These are phyloP conservation scores for Eurosta solidaginis DNA, from an alignment of 1,140 invertebrate genomes.

Conservation along the genomic window DNA sequence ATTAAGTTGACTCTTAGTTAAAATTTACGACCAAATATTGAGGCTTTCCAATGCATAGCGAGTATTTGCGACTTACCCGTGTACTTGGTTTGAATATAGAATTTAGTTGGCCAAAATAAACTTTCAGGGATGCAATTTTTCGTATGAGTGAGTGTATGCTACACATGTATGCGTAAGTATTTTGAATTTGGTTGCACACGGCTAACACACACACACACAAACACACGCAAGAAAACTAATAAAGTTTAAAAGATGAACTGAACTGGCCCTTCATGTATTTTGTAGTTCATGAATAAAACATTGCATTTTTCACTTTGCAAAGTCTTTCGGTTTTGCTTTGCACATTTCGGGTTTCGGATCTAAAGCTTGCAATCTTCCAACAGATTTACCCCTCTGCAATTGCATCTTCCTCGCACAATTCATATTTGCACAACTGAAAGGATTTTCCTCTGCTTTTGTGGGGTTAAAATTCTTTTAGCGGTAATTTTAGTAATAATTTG, in stretches of 20 bases:
- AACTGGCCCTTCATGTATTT: slow-evolving; percentile 6
- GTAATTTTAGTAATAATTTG: slow-evolving; percentile 31
- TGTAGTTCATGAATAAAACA: slow-evolving; percentile 27
- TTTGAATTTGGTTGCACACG: slow-evolving; percentile 21
- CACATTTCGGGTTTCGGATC: neutral
- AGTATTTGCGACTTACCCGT: neutral
- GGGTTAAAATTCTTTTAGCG: slow-evolving; percentile 27
- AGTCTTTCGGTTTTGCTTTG: neutral
- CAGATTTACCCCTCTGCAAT: neutral
- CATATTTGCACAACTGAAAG: neutral
- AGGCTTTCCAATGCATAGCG: neutral
- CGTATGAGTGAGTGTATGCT: neutral
- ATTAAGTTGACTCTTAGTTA: neutral
- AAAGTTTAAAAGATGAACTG: slow-evolving; percentile 9
- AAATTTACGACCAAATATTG: slow-evolving; percentile 20
- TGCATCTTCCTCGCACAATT: neutral
- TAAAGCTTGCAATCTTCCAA: too few species aligned
- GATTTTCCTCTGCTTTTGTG: neutral
- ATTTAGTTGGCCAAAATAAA: neutral
- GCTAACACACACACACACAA: neutral
- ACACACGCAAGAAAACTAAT: neutral
- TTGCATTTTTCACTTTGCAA: neutral
- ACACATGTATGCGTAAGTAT: neutral
- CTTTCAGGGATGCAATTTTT: neutral
- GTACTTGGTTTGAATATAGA: neutral